phyloP scores from a whole-genome alignment of 2,888 invertebrate species.

The Monoplex corrugatus region DNA sequence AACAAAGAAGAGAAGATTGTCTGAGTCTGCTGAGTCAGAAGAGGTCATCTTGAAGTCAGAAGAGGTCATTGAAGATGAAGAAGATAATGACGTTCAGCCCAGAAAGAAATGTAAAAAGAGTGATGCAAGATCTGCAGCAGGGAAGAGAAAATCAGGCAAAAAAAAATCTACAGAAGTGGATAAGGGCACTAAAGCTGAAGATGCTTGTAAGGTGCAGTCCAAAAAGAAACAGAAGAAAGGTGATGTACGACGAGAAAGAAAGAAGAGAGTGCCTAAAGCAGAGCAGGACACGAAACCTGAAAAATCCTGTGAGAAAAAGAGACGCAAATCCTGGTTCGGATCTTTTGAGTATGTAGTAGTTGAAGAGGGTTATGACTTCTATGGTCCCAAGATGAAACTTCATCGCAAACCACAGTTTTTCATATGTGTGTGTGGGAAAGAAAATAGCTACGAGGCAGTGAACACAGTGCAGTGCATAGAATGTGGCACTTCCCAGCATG shows the following conservation, averaged over 20 bases:
- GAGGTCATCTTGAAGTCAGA: not conserved
- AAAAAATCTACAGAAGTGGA: not conserved
- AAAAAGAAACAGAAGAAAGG: not conserved
- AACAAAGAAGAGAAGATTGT: too few species aligned
- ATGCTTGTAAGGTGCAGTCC: not conserved
- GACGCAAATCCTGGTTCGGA: constrained; percentile 12
- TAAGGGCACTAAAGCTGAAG: not conserved
- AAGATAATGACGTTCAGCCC: not conserved
- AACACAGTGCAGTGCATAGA: constrained; percentile 83
- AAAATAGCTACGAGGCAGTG: constrained; percentile 49
- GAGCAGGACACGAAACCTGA: too few species aligned
- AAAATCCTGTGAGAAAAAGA: not conserved
- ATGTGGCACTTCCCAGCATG: constrained; percentile 86
- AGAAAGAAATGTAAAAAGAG: not conserved
- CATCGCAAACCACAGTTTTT: constrained; percentile 66
- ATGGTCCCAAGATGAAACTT: not conserved
- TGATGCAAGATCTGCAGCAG: not conserved
- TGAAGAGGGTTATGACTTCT: not conserved
- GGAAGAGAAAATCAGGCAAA: not conserved
- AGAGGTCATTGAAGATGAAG: too few species aligned
- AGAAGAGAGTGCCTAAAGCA: not conserved
- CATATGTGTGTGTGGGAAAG: constrained; percentile 82
- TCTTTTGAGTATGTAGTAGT: not conserved
- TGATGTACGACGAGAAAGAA: not conserved
- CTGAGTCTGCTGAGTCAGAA: not conserved